These are phyloP conservation scores for Neosalanx taihuensis DNA, from an alignment of 2,797 vertebrate genomes.

Conservation along the genomic window DNA sequence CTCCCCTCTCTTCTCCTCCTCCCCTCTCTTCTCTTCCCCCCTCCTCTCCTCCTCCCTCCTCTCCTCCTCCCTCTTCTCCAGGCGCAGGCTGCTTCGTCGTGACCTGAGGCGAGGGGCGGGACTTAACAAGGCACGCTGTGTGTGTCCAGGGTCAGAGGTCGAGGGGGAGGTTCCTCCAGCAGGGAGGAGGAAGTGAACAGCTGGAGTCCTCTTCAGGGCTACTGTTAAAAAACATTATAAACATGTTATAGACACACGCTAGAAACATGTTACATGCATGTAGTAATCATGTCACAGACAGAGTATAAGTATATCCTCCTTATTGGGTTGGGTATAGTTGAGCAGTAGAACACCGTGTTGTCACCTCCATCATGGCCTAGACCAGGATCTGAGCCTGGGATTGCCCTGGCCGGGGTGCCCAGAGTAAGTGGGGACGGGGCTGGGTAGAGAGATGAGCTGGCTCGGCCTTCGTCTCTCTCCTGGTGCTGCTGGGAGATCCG, in stretches of 20 bases:
- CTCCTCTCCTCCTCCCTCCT: background rate
- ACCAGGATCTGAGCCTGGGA: background rate
- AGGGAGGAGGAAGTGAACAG: conserved; percentile 35
- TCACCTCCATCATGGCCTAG: conserved; percentile 37
- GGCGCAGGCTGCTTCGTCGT: conserved; percentile 66
- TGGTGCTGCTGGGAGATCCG: conserved; percentile 51
- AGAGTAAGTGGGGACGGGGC: conserved; percentile 26
- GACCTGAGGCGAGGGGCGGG: conserved; percentile 66
- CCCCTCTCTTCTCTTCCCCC: conserved; percentile 18
- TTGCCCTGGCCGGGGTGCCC: background rate
- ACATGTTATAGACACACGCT: background rate
- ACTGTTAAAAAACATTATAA: conserved; percentile 8
- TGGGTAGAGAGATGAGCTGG: conserved; percentile 13
- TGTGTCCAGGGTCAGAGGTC: conserved; percentile 28
- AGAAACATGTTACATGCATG: background rate
- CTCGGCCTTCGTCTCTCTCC: conserved; percentile 26
- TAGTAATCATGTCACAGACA: background rate
- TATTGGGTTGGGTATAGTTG: background rate
- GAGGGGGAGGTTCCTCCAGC: conserved; percentile 30
- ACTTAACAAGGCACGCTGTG: conserved; percentile 34
- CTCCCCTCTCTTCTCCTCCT: conserved; percentile 19
- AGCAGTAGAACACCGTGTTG: background rate
- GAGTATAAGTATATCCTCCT: background rate
- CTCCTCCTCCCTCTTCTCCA: conserved; percentile 37
- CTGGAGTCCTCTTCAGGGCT: conserved; percentile 25